Evolutionary conservation across 2,113 vertebrate species (phyloP).

Genomic region (Stigmatopora argus): DNA sequence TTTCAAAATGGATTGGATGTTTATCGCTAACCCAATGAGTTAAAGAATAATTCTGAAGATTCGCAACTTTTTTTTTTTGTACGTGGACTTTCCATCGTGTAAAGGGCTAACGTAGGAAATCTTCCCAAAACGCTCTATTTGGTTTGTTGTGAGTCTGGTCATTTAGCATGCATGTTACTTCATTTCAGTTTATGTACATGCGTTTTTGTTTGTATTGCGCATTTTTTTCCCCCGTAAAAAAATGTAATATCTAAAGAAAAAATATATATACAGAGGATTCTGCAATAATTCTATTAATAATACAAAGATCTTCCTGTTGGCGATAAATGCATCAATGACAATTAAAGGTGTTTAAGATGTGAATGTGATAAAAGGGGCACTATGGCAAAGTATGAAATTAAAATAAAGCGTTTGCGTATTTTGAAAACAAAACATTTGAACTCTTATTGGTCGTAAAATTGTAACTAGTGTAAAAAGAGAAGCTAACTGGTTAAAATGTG

Average conservation of each 20-base stretch:
- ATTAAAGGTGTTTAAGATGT: not conserved
- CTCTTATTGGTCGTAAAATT: not conserved
- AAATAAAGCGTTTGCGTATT: not conserved
- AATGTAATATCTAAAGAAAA: not conserved
- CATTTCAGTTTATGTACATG: not conserved
- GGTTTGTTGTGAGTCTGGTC: not conserved
- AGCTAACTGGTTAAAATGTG: too few relatives aligned
- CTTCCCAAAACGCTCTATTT: not conserved
- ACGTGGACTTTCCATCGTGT: not conserved
- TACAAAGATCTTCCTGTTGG: slow-evolving; percentile 21
- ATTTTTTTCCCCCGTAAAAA: not conserved
- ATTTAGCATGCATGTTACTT: not conserved
- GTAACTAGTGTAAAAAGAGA: too few relatives aligned
- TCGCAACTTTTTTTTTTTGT: too few relatives aligned
- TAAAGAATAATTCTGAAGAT: too few relatives aligned
- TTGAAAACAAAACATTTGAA: not conserved
- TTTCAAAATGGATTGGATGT: too few relatives aligned
- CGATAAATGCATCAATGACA: not conserved
- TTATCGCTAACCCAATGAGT: too few relatives aligned
- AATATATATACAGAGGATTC: slow-evolving; percentile 3
- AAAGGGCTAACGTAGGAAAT: not conserved
- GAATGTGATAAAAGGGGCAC: not conserved
- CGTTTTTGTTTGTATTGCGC: not conserved
- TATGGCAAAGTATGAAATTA: not conserved
- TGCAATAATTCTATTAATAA: slow-evolving; percentile 32